Conservation (phyloP, 2,888 invertebrate genomes). For the Apotomis turbidana region DNA sequence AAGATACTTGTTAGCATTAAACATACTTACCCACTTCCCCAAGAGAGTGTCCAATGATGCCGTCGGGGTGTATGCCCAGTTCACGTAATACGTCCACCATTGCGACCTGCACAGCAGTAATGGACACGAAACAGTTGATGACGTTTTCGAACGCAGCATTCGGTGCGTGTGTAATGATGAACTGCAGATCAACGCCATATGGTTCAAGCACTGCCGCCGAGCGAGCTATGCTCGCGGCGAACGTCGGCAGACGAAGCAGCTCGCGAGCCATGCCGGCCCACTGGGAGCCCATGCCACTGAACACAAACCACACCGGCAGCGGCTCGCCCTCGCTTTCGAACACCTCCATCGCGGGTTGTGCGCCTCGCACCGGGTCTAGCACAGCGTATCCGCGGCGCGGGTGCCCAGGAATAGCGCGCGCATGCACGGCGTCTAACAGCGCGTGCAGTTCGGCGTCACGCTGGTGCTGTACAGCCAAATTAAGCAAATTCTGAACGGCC, state of each 20-base stretch:
- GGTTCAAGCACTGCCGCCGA: constrained; percentile 90
- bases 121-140: constrained; percentile 95
- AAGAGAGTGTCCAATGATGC: constrained; percentile 97
- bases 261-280: too few relatives aligned
- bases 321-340: too few relatives aligned
- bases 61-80: constrained; percentile 93
- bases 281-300: too few relatives aligned
- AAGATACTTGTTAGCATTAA: background rate
- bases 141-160: constrained; percentile 93
- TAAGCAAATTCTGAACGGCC: too few relatives aligned
- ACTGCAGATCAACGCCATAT: constrained; percentile 91
- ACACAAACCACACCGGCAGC: too few relatives aligned
- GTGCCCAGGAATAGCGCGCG: too few relatives aligned
- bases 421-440: too few relatives aligned
- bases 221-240: constrained; percentile 90
- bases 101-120: constrained; percentile 98
- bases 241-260: constrained; percentile 92
- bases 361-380: too few relatives aligned
- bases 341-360: too few relatives aligned
- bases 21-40: constrained; percentile 88
- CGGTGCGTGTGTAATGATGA: constrained; percentile 90
- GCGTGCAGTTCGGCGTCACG: too few relatives aligned
- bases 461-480: too few relatives aligned
- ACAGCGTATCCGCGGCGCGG: too few relatives aligned
- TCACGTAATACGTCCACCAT: constrained; percentile 92